Percentiles rank a stretch among this genome's conserved stretches.
Evolutionary conservation across 2,113 vertebrate species (phyloP).

Genomic region (Fulica atra): DNA sequence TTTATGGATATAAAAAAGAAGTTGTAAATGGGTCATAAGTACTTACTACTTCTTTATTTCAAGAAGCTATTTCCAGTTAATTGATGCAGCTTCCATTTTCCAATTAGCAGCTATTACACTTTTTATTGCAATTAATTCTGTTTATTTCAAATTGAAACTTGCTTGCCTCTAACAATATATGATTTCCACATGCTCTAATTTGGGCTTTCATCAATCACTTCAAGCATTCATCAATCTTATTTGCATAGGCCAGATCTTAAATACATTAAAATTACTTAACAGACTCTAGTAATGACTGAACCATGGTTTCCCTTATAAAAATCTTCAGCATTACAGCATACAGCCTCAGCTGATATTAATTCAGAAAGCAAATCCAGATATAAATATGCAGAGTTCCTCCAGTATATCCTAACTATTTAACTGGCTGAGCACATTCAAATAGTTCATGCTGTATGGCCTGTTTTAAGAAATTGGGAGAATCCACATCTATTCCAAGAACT

Average conservation of each 20-base stretch:
- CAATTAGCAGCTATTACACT: neutral
- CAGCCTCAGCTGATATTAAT: neutral
- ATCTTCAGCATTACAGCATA: neutral
- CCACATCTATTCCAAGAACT: neutral
- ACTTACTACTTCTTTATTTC: neutral
- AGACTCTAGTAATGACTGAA: neutral
- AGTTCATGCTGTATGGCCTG: neutral
- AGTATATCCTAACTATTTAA: neutral
- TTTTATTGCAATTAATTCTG: neutral
- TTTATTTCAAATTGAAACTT: neutral
- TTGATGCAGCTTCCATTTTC: neutral
- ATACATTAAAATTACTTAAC: neutral
- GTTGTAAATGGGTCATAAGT: neutral
- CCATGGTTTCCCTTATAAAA: neutral
- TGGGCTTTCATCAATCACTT: neutral
- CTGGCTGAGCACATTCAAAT: neutral
- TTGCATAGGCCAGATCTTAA: neutral
- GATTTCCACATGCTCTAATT: neutral
- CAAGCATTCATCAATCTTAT: neutral
- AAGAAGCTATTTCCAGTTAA: neutral
- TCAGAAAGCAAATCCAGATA: neutral
- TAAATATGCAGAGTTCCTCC: neutral
- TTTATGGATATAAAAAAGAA: neutral
- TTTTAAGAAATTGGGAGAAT: neutral
- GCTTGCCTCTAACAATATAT: neutral